These are phyloP conservation scores for Bombus turneri DNA, from an alignment of 1,140 invertebrate species.

Conservation along the genomic window DNA sequence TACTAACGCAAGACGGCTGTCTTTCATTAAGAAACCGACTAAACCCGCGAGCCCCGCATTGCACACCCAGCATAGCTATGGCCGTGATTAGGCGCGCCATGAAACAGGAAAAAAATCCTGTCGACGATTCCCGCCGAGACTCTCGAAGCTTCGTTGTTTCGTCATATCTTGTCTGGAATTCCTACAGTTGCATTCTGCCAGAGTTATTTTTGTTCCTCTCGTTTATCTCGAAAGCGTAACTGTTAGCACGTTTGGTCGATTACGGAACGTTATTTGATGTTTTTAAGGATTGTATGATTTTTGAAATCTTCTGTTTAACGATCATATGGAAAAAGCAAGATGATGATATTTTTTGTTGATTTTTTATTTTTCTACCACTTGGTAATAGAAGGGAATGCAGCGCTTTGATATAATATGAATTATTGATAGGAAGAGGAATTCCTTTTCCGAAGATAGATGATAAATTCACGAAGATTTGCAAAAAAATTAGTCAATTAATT, in stretches of 20 bases:
- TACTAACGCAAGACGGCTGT: constrained; percentile 21
- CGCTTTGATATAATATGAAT: too few species aligned
- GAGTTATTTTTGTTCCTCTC: background rate
- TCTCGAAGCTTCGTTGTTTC: background rate
- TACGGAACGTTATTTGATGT: background rate
- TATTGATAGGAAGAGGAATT: too few species aligned
- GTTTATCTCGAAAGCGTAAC: background rate
- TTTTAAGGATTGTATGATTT: background rate
- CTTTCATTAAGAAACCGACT: constrained; percentile 40
- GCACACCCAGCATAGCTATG: constrained; percentile 33
- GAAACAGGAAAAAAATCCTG: background rate
- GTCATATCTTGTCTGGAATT: background rate
- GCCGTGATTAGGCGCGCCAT: constrained; percentile 30
- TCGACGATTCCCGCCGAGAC: background rate
- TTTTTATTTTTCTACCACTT: background rate
- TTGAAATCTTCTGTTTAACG: background rate
- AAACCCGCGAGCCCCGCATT: background rate
- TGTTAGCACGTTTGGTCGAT: background rate
- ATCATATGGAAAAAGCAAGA: background rate
- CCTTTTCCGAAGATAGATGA: too few species aligned
- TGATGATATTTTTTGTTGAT: background rate
- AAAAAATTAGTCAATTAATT: too few species aligned
- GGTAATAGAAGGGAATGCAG: too few species aligned
- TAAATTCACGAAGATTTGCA: too few species aligned
- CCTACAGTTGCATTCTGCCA: background rate